Percentiles rank a stretch among this genome's conserved stretches.
phyloP scores from a whole-genome alignment of 30 jellyfish, hydroid and myxozoan genomes.

The Cassiopea andromeda region DNA sequence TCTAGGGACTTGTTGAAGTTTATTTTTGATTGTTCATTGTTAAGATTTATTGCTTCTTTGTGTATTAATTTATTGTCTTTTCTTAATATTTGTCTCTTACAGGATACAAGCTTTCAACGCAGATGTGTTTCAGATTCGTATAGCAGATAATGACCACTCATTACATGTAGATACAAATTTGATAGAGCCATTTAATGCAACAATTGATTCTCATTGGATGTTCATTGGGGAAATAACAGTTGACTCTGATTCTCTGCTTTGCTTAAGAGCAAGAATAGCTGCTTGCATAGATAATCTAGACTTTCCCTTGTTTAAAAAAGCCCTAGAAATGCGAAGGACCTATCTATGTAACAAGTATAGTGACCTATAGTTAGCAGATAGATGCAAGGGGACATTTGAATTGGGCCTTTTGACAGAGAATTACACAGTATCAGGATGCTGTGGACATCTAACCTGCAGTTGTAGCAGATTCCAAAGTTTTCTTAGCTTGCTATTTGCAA shows the following conservation, averaged over 20 bases:
- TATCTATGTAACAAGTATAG: not conserved
- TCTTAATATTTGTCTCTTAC: not conserved
- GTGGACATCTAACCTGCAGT: too few species aligned
- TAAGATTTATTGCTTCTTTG: too few species aligned
- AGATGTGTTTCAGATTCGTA: not conserved
- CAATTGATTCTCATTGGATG: conserved; percentile 35
- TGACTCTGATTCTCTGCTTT: not conserved
- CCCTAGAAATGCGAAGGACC: conserved; percentile 9
- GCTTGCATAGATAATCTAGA: conserved; percentile 36
- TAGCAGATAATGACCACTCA: conserved; percentile 6
- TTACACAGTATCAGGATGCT: too few species aligned
- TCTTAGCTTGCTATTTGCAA: too few species aligned
- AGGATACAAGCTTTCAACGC: conserved; percentile 1
- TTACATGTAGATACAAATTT: conserved; percentile 11
- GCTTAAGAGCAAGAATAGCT: conserved; percentile 40
- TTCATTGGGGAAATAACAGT: conserved; percentile 25
- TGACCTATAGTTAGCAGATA: not conserved
- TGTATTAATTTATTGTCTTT: too few species aligned
- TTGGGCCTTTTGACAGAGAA: not conserved
- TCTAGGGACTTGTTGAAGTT: too few species aligned
- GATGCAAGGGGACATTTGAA: not conserved
- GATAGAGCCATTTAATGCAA: conserved; percentile 40
- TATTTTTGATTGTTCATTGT: too few species aligned
- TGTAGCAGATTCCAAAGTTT: too few species aligned
- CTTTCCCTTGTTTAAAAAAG: conserved; percentile 5